Evolutionary conservation across 2,888 invertebrate species (phyloP).

Genomic region (Tachina fera): DNA sequence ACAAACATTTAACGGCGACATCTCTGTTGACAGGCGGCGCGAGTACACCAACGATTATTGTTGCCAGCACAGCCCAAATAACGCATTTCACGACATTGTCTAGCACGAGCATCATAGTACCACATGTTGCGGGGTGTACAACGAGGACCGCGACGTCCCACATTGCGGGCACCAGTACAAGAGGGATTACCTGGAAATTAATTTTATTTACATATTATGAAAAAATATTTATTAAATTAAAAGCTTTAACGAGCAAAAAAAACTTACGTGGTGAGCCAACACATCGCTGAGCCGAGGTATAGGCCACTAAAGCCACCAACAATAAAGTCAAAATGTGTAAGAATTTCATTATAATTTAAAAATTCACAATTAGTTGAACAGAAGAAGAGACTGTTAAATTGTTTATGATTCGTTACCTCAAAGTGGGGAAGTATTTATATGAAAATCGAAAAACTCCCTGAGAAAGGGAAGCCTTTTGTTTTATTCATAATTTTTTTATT

Average conservation of each 20-base stretch:
- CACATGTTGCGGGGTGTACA: conserved; percentile 39
- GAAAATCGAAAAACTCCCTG: not conserved
- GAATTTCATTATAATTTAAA: conserved; percentile 6
- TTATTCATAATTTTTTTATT: too few species aligned
- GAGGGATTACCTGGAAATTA: conserved; percentile 9
- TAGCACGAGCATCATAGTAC: conserved; percentile 45
- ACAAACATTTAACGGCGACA: conserved; percentile 54
- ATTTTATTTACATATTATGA: not conserved
- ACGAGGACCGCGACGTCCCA: conserved; percentile 8
- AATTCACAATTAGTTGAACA: not conserved
- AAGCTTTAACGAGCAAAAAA: not conserved
- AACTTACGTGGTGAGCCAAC: conserved; percentile 11
- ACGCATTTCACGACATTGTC: conserved; percentile 44
- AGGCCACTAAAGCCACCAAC: conserved; percentile 38
- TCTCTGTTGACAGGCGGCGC: conserved; percentile 33
- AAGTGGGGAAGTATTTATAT: not conserved
- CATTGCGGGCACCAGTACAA: conserved; percentile 14
- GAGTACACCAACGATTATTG: conserved; percentile 64
- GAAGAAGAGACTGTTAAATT: not conserved
- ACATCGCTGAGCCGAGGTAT: conserved; percentile 41
- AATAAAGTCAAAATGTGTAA: conserved; percentile 22
- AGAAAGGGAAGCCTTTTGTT: too few species aligned
- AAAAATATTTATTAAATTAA: not conserved
- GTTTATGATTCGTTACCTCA: not conserved
- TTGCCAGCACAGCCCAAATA: conserved; percentile 68